Percentiles rank a stretch among this genome's conserved stretches.
Conservation (phyloP, 2,113 vertebrate genomes). For the Ariopsis seemanni region DNA sequence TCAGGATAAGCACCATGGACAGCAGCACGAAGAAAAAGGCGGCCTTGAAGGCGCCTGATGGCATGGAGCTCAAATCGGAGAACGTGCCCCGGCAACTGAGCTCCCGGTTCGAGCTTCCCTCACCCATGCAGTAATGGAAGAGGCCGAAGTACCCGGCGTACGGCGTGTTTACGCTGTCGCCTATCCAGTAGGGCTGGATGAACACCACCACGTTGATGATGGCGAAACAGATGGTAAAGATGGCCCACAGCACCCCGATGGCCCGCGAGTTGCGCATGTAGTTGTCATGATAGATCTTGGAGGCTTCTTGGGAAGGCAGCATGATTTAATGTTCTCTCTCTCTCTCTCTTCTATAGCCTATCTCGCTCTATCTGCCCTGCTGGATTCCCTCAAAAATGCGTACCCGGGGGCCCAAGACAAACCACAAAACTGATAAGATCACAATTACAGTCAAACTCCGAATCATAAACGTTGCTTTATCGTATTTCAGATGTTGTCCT, state of each 20-base stretch:
- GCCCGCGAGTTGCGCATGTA: constrained; percentile 85
- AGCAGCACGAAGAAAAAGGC: constrained; percentile 89
- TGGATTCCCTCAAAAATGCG: constrained; percentile 44
- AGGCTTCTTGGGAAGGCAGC: constrained; percentile 89
- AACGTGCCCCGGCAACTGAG: constrained; percentile 85
- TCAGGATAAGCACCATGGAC: constrained; percentile 89
- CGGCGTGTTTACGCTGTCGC: constrained; percentile 87
- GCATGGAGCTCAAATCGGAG: constrained; percentile 87
- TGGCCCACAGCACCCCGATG: constrained; percentile 88
- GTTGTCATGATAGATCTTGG: constrained; percentile 88
- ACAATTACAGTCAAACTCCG: constrained; percentile 3
- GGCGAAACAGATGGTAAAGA: constrained; percentile 91
- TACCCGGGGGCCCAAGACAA: constrained; percentile 36
- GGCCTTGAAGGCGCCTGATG: constrained; percentile 85
- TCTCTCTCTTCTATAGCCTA: constrained; percentile 20
- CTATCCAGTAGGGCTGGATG: constrained; percentile 91
- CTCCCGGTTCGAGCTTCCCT: constrained; percentile 82
- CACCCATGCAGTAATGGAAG: constrained; percentile 87
- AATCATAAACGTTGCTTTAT: neutral
- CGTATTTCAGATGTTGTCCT: constrained; percentile 11
- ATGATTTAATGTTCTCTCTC: constrained; percentile 62
- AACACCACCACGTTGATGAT: constrained; percentile 91
- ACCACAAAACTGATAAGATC: constrained; percentile 19
- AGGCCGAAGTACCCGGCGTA: constrained; percentile 89
- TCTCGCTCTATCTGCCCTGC: constrained; percentile 45